Evolutionary conservation across 2,888 invertebrate species (phyloP), one percentile per base, ranked within the genome.

Genomic region (Thera obeliscata): DNA sequence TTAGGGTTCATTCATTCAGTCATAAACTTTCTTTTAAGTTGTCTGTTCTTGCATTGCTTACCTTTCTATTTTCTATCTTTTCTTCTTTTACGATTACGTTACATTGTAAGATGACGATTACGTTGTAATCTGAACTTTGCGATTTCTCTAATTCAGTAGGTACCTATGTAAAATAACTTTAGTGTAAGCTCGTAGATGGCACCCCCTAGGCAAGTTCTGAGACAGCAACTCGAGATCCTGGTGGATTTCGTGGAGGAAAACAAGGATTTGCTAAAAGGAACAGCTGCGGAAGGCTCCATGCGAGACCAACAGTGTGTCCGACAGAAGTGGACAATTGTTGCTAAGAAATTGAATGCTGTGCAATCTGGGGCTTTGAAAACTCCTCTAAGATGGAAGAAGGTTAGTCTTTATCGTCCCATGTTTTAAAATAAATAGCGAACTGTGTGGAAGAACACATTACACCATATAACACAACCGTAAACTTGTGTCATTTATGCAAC

Each of bases 361-460:
- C 82, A 82, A 62, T 81, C 82, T 9, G 91, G 91, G 2, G 83
- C 86, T 52, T 66, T 85, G 48, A 91, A 90, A 69, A 85, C 89
- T 11, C 89, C 91, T 9, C 87, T 89, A 54, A 86, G 86, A 1
- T 92, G 92, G 92, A 91, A 89, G 74, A 90, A 87, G 87, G 92
- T 91, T 76, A 50, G 56, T 11, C 2, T 52, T 41, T 50, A 50
- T 22, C 22, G 22, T 22, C 22, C 22, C 22, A 22, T 22, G 22
- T 22, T 22, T 22, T 22, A 22, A 22, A 22, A 22, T 22, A 22
- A 22, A 22, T 22, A 22, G 22, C 22, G 22, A 22, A 22, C 22
- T 22, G 22, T 22, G 22, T 22, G 22, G 22, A 22, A 22, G 22
- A 22, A 22, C 22, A 22, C 22, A 22, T 22, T 22, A 22, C 22